These are phyloP conservation scores for Dolichoris vasculosae DNA, from an alignment of 1,140 invertebrate species.

Conservation along the genomic window DNA sequence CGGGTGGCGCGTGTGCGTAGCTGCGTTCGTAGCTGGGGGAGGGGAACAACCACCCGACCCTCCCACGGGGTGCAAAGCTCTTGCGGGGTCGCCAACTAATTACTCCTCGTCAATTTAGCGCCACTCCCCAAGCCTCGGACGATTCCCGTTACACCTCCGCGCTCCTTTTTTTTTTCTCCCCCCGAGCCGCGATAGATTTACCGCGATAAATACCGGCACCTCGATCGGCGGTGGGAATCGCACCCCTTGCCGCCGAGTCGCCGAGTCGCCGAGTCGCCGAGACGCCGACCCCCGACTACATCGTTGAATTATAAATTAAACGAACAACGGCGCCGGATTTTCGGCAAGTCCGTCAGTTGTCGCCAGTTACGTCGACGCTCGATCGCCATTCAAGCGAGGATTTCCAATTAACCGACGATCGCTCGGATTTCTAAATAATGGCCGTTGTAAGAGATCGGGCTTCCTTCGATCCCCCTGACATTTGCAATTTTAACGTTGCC, in stretches of 20 bases:
- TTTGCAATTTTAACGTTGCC: background rate
- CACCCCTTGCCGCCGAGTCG: too few species aligned
- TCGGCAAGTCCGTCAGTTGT: background rate
- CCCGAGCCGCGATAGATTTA: background rate
- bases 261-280: too few species aligned
- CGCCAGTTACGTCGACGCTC: too few species aligned
- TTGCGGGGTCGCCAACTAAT: constrained; percentile 7
- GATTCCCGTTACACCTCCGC: background rate
- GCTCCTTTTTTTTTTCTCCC: background rate
- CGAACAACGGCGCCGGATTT: background rate
- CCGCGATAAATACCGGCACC: too few species aligned
- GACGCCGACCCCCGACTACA: too few species aligned
- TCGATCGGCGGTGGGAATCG: too few species aligned
- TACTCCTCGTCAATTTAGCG: constrained; percentile 17
- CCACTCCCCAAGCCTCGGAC: background rate
- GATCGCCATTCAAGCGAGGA: background rate
- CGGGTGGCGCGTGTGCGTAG: background rate
- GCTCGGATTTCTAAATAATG: background rate
- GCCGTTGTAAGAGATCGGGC: background rate
- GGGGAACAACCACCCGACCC: background rate
- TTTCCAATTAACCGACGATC: background rate
- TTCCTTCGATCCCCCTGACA: background rate
- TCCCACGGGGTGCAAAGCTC: constrained; percentile 15
- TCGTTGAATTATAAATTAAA: too few species aligned
- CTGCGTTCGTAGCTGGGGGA: too few species aligned